Evolutionary conservation across 2,797 vertebrate genomes (phyloP).

Genomic region (Brachyalestes nurse): DNA sequence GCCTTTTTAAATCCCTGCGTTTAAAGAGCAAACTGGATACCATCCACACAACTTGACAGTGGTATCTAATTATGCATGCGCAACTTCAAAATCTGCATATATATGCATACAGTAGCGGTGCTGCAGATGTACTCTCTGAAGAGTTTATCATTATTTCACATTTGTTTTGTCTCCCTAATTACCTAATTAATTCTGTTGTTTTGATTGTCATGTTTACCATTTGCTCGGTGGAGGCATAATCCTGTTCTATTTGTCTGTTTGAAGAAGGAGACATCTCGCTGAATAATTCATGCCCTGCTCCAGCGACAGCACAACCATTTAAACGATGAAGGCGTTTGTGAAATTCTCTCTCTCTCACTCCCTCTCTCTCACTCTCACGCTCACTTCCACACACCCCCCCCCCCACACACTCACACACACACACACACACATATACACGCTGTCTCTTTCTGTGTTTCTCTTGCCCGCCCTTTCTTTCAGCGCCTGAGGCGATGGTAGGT

Average conservation of each 20-base stretch:
- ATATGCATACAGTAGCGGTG: slow-evolving; percentile 75
- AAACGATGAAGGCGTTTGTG: slow-evolving; percentile 81
- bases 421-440: not conserved
- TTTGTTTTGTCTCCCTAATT: slow-evolving; percentile 88
- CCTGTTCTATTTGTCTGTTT: slow-evolving; percentile 87
- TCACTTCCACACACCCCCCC: slow-evolving; percentile 68
- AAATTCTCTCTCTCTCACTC: slow-evolving; percentile 70
- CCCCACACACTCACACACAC: not conserved
- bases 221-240: slow-evolving; percentile 83
- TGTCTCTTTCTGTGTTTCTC: slow-evolving; percentile 23
- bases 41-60: slow-evolving; percentile 71
- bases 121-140: slow-evolving; percentile 78
- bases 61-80: slow-evolving; percentile 69
- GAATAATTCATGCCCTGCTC: slow-evolving; percentile 82
- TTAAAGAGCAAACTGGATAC: slow-evolving; percentile 66
- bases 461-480: slow-evolving; percentile 55
- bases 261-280: slow-evolving; percentile 81
- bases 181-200: slow-evolving; percentile 88
- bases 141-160: slow-evolving; percentile 86
- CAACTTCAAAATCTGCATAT: slow-evolving; percentile 72
- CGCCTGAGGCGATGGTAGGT: slow-evolving; percentile 71
- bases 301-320: slow-evolving; percentile 79
- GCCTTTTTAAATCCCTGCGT: slow-evolving; percentile 66
- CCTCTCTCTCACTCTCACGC: slow-evolving; percentile 59
- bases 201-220: slow-evolving; percentile 86